Evolutionary conservation across 2,113 vertebrate genomes (phyloP).

Genomic region (Syngnathoides biaculeatus): DNA sequence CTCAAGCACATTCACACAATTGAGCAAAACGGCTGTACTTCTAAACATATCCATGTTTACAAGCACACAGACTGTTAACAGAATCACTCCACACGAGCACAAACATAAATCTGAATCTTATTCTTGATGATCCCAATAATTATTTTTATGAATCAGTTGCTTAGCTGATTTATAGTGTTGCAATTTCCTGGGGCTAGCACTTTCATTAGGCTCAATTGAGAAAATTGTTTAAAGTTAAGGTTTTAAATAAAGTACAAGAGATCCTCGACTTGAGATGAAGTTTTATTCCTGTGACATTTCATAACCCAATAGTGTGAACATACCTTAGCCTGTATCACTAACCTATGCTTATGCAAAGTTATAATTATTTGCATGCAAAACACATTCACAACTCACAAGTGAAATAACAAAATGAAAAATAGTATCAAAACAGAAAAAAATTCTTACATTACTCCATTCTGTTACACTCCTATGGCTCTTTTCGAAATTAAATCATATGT

Average conservation of each 20-base stretch:
- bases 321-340: too few species aligned
- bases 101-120: not conserved
- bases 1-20: constrained; percentile 15
- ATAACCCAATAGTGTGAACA: too few species aligned
- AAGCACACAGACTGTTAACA: constrained; percentile 6
- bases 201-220: not conserved
- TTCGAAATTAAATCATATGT: too few species aligned
- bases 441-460: too few species aligned
- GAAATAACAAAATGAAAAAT: too few species aligned
- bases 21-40: constrained; percentile 23
- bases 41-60: constrained; percentile 3
- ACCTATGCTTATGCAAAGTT: too few species aligned
- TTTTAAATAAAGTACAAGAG: not conserved
- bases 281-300: not conserved
- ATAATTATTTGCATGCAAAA: too few species aligned
- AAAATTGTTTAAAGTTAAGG: not conserved
- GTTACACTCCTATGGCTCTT: too few species aligned
- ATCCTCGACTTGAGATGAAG: not conserved
- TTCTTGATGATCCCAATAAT: not conserved
- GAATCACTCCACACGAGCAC: not conserved
- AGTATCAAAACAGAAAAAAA: too few species aligned
- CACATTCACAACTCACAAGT: too few species aligned
- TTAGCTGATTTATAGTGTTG: not conserved
- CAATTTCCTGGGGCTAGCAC: not conserved
- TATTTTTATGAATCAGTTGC: not conserved